Percentiles rank a stretch among this genome's conserved stretches.
Conservation (phyloP, 2,888 invertebrate genomes). For the Ophion slaviceki region DNA sequence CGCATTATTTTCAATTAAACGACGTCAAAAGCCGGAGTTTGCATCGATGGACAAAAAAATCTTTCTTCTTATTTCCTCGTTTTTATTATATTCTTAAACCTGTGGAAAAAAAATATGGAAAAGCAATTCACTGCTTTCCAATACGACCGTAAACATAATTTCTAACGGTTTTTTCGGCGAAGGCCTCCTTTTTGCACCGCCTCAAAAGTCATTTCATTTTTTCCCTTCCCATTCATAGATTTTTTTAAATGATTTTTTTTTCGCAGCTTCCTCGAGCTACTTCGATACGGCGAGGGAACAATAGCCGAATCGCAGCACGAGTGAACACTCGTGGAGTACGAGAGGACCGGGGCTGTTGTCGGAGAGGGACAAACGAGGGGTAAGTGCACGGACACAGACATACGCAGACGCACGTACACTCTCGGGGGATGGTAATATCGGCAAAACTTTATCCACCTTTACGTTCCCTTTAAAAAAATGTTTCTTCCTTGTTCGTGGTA, state of each 20-base stretch:
- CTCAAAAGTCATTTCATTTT: background rate
- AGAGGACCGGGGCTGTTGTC: slow-evolving; percentile 10
- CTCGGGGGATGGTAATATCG: slow-evolving; percentile 40
- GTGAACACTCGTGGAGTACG: slow-evolving; percentile 53
- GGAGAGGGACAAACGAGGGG: slow-evolving; percentile 52
- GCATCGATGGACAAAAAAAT: background rate
- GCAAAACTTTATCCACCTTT: slow-evolving; percentile 54
- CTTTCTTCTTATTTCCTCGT: background rate
- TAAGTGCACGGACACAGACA: slow-evolving; percentile 22
- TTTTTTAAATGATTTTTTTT: background rate
- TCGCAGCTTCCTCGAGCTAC: slow-evolving; percentile 43
- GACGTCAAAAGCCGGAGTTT: background rate
- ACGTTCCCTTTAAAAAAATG: background rate
- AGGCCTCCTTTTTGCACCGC: too few species aligned
- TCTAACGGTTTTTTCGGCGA: too few species aligned
- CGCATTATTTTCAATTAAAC: background rate
- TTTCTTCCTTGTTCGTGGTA: background rate
- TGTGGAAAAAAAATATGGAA: too few species aligned
- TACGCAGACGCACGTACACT: background rate
- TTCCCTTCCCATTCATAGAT: background rate
- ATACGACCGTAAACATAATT: too few species aligned
- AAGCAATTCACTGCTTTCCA: too few species aligned
- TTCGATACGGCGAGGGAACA: slow-evolving; percentile 51
- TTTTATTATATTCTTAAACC: background rate
- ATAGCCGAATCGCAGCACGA: slow-evolving; percentile 49